A percentile compares a stretch with the other conserved stretches of the same genome.
phyloP scores from a whole-genome alignment of 2,113 vertebrate species.

The Scophthalmus maximus region DNA sequence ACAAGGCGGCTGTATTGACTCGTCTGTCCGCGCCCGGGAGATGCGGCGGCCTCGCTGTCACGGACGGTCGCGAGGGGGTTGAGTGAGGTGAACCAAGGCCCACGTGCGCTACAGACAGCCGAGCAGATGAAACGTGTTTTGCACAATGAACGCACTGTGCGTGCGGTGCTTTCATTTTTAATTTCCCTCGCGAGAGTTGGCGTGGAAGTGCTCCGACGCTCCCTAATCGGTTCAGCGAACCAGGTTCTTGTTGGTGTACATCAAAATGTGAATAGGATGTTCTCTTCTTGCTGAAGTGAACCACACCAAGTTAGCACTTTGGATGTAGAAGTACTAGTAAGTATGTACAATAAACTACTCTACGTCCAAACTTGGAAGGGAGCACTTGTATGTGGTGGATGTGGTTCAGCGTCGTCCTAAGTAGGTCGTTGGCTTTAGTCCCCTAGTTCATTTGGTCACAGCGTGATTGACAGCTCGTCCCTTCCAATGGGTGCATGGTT shows the following conservation, averaged over 20 bases:
- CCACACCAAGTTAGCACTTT: neutral
- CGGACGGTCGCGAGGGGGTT: neutral
- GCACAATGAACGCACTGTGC: neutral
- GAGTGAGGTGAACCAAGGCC: neutral
- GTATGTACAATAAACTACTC: neutral
- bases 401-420: neutral
- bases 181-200: constrained; percentile 6
- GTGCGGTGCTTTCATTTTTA: constrained; percentile 19
- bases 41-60: neutral
- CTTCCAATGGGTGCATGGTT: no score
- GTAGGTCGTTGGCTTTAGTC: neutral
- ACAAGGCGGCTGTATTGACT: neutral
- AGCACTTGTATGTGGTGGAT: neutral
- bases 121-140: constrained; percentile 1
- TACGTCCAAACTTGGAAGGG: neutral
- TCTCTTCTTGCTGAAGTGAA: constrained; percentile 24
- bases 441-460: no score
- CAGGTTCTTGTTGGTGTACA: constrained; percentile 15
- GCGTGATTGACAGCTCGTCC: no score
- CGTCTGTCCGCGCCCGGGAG: neutral
- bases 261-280: constrained; percentile 18
- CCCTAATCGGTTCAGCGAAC: constrained; percentile 39
- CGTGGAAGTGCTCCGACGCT: constrained; percentile 9
- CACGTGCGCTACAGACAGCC: neutral
- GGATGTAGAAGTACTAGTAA: neutral